Percentiles rank a stretch among this genome's conserved stretches.
These are phyloP conservation scores for Acholoe squamosa DNA, from an alignment of 2,888 invertebrate genomes.

Conservation along the genomic window DNA sequence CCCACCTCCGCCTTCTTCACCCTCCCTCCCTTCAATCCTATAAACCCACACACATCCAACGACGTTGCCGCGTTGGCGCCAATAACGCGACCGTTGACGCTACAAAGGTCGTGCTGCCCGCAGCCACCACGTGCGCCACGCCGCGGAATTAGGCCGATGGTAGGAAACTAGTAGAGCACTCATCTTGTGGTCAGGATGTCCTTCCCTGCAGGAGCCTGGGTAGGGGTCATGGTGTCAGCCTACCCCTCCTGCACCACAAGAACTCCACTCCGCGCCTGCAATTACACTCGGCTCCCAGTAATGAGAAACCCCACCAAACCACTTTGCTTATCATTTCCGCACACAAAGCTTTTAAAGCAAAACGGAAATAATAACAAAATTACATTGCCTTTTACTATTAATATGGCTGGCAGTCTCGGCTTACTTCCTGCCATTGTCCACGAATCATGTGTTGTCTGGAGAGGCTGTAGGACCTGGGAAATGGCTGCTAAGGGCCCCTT, in stretches of 20 bases:
- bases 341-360: no score
- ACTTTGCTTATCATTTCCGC: no score
- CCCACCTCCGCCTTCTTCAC: neutral
- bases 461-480: no score
- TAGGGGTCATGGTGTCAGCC: neutral
- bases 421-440: no score
- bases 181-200: no score
- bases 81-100: neutral
- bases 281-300: neutral
- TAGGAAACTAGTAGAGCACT: no score
- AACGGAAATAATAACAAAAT: no score
- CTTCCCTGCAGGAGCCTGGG: neutral
- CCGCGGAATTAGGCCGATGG: neutral
- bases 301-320: slow-evolving; percentile 1
- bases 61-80: neutral
- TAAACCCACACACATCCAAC: neutral
- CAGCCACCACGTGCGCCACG: neutral
- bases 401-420: no score
- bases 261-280: neutral
- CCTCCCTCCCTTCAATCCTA: neutral
- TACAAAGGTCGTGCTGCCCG: neutral
- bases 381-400: no score
- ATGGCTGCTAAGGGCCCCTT: no score
- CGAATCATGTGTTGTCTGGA: no score
- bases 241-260: no score